A percentile compares a stretch with the other conserved stretches of the same genome.
phyloP scores from a whole-genome alignment of 1,140 invertebrate genomes.

The Aethina tumida region DNA sequence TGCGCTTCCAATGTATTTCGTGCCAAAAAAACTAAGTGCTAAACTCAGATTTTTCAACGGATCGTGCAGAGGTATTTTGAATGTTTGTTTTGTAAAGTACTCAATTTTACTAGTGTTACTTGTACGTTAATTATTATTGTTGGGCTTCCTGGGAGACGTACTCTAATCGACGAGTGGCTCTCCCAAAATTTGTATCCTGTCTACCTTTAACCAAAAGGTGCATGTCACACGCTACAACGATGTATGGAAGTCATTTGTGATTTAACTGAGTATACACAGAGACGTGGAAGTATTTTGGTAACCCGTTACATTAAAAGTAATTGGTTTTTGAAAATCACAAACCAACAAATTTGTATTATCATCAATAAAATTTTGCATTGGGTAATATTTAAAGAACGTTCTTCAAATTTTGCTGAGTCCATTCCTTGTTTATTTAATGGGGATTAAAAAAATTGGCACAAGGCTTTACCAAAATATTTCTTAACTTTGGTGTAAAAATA shows the following conservation, averaged over 20 bases:
- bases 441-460: no score
- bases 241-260: constrained; percentile 17
- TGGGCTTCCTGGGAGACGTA: constrained; percentile 20
- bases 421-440: no score
- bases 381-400: no score
- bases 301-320: constrained; percentile 1
- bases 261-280: constrained; percentile 26
- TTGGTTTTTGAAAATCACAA: no score
- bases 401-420: no score
- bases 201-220: constrained; percentile 15
- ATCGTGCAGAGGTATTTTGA: no score
- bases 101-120: constrained; percentile 23
- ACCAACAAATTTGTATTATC: no score
- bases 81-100: constrained; percentile 20
- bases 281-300: constrained; percentile 13
- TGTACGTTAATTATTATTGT: constrained; percentile 19
- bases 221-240: constrained; percentile 6
- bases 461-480: constrained; percentile 12
- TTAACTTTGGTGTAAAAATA: constrained; percentile 12
- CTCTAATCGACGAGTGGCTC: constrained; percentile 2
- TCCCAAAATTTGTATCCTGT: constrained; percentile 7
- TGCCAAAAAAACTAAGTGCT: no score
- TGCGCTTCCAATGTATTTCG: no score
- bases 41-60: no score
- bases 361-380: no score